Evolutionary conservation across 2,888 invertebrate genomes (phyloP).

Genomic region (Lymantria monacha): DNA sequence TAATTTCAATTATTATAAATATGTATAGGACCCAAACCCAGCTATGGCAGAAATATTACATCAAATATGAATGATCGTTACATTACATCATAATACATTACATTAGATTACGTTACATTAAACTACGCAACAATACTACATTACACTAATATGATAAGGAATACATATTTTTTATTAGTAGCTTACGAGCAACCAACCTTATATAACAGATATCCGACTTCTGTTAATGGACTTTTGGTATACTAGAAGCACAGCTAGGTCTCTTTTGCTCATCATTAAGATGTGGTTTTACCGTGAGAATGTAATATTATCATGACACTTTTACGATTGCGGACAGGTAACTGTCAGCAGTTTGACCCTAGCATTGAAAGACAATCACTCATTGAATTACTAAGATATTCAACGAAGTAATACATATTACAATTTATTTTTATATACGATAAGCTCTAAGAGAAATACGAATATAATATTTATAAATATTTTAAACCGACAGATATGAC

Average conservation of each 20-base stretch:
- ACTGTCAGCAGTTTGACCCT: no score
- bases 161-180: background rate
- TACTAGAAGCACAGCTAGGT: background rate
- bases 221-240: background rate
- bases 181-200: no score
- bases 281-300: no score
- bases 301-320: no score
- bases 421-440: background rate
- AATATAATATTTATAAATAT: no score
- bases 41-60: conserved; percentile 52
- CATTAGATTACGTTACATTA: conserved; percentile 9
- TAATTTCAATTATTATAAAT: conserved; percentile 23
- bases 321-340: no score
- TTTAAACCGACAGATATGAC: no score
- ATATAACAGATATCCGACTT: no score
- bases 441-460: background rate
- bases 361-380: no score
- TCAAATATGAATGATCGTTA: conserved; percentile 57
- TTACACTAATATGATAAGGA: background rate
- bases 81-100: background rate
- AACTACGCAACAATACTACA: conserved; percentile 1
- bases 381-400: no score
- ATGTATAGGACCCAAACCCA: conserved; percentile 66
- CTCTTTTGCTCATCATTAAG: no score
- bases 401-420: no score